These are phyloP conservation scores for Alsophila aescularia DNA, from an alignment of 2,888 invertebrate species.

Conservation along the genomic window DNA sequence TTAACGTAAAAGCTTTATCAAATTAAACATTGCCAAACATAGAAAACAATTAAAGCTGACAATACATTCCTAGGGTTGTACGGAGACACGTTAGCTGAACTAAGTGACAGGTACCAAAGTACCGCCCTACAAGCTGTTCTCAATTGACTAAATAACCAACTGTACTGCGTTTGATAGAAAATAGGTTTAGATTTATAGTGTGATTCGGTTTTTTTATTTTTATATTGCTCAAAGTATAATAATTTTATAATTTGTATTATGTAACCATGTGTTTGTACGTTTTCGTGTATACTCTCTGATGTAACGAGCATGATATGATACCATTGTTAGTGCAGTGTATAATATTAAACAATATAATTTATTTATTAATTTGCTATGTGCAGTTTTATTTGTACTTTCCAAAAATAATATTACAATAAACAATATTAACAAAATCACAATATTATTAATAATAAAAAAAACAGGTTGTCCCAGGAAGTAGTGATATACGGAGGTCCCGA, in stretches of 20 bases:
- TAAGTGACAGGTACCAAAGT: constrained; percentile 50
- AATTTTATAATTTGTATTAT: constrained; percentile 64
- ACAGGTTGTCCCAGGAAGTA: no score
- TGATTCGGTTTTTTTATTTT: constrained; percentile 81
- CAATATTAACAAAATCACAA: no score
- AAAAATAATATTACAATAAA: no score
- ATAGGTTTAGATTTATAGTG: constrained; percentile 64
- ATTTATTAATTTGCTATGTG: constrained; percentile 81
- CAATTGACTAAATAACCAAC: constrained; percentile 26
- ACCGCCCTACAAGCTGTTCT: constrained; percentile 37
- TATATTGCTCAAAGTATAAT: constrained; percentile 81
- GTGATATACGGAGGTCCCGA: no score
- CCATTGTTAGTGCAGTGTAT: constrained; percentile 80
- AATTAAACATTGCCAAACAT: constrained; percentile 68
- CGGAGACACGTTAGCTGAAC: constrained; percentile 38
- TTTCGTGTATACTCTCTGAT: constrained; percentile 77
- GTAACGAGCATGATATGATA: constrained; percentile 74
- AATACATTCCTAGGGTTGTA: constrained; percentile 74
- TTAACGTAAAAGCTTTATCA: constrained; percentile 50
- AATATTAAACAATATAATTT: constrained; percentile 83
- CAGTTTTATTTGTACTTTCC: constrained; percentile 48
- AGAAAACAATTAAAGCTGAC: constrained; percentile 49
- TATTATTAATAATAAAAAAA: no score
- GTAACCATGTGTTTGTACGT: constrained; percentile 75
- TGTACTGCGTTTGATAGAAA: constrained; percentile 51